These are phyloP conservation scores for Halictus quadricinctus DNA, from an alignment of 2,888 invertebrate genomes.

Conservation along the genomic window DNA sequence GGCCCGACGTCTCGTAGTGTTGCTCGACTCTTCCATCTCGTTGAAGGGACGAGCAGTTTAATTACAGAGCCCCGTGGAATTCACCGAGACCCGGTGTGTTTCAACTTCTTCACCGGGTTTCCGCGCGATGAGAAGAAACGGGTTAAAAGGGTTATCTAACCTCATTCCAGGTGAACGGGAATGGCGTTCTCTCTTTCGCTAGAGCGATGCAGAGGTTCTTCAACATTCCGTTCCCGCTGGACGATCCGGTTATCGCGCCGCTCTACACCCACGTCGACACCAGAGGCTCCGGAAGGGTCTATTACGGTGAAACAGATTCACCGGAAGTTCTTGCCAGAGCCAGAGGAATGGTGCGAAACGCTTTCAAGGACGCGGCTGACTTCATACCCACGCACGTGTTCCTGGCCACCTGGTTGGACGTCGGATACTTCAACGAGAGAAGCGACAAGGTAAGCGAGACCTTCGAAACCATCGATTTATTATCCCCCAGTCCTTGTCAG, in stretches of 20 bases:
- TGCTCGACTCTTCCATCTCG: neutral
- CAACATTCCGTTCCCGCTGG: conserved; percentile 94
- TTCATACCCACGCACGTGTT: conserved; percentile 92
- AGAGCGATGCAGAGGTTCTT: conserved; percentile 94
- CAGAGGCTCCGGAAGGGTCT: conserved; percentile 88
- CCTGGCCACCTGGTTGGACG: conserved; percentile 95
- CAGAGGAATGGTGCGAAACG: conserved; percentile 87
- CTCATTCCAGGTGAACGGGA: conserved; percentile 91
- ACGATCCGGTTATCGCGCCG: conserved; percentile 94
- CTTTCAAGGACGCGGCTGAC: conserved; percentile 88
- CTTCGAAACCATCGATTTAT: neutral
- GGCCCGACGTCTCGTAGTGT: neutral
- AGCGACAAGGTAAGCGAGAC: conserved; percentile 85
- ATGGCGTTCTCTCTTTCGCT: conserved; percentile 94
- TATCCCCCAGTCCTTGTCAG: neutral
- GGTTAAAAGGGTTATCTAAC: neutral
- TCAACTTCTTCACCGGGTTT: neutral
- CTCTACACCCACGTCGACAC: conserved; percentile 96
- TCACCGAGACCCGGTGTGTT: neutral
- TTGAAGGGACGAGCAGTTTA: conserved; percentile 14
- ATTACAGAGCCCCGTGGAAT: conserved; percentile 12
- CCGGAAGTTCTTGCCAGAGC: conserved; percentile 86
- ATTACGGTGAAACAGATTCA: conserved; percentile 88
- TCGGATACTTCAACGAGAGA: conserved; percentile 88
- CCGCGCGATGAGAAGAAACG: neutral